phyloP scores from a whole-genome alignment of 2,888 invertebrate genomes.

The Thera obeliscata region DNA sequence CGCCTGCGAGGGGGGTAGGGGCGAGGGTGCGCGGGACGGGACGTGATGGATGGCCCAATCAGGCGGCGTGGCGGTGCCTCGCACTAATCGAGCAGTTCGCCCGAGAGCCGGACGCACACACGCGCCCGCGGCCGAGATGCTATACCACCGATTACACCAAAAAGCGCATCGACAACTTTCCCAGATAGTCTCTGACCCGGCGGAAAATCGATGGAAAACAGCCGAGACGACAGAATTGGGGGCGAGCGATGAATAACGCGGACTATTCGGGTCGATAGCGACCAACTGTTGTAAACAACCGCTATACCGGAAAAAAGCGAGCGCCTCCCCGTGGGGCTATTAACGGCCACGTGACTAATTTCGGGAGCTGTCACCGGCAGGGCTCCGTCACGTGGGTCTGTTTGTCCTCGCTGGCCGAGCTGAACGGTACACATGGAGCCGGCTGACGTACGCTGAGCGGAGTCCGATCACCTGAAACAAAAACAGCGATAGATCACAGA shows the following conservation, averaged over 20 bases:
- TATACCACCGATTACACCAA: constrained; percentile 58
- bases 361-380: constrained; percentile 81
- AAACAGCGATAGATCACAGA: constrained; percentile 62
- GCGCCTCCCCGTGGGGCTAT: constrained; percentile 71
- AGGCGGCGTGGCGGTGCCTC: constrained; percentile 79
- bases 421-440: constrained; percentile 21
- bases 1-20: constrained; percentile 60
- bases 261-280: constrained; percentile 77
- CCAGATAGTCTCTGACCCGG: constrained; percentile 57
- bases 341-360: constrained; percentile 83
- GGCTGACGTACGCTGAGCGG: constrained; percentile 30
- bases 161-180: constrained; percentile 70
- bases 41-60: constrained; percentile 85
- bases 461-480: constrained; percentile 57
- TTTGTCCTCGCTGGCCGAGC: constrained; percentile 30
- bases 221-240: constrained; percentile 62
- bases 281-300: constrained; percentile 82
- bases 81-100: constrained; percentile 81
- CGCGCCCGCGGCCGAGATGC: constrained; percentile 51
- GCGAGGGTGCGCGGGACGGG: constrained; percentile 63
- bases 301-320: constrained; percentile 71
- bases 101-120: constrained; percentile 72
- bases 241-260: constrained; percentile 69
- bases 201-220: constrained; percentile 78
- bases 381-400: constrained; percentile 65